These are phyloP conservation scores for Trichonephila inaurata DNA, from an alignment of 1,140 invertebrate species.

Conservation along the genomic window DNA sequence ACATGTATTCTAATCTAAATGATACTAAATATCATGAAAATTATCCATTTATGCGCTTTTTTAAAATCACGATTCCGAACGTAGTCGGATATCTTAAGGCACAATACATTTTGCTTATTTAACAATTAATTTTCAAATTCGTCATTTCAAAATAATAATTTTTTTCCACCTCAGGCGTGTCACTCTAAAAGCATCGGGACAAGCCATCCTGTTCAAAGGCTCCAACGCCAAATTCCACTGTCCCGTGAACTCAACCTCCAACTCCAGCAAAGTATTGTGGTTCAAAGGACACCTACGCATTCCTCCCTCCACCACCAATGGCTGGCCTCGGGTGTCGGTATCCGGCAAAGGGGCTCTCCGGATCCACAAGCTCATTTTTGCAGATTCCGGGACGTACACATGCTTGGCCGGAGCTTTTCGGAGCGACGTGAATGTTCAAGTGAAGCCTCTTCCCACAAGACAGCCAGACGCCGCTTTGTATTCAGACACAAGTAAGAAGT, in stretches of 20 bases:
- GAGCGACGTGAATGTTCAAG: constrained; percentile 52
- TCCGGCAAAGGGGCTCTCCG: constrained; percentile 85
- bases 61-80: no score
- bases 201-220: constrained; percentile 91
- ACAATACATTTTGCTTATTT: no score
- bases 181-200: constrained; percentile 86
- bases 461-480: constrained; percentile 23
- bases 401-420: constrained; percentile 82
- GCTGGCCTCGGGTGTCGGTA: constrained; percentile 59
- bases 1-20: no score
- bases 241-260: constrained; percentile 81
- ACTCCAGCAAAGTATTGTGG: constrained; percentile 61
- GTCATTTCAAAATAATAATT: no score
- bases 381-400: constrained; percentile 90
- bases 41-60: no score
- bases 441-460: constrained; percentile 67
- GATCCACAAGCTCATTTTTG: constrained; percentile 88
- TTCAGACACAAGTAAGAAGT: constrained; percentile 47
- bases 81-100: no score
- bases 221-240: constrained; percentile 94
- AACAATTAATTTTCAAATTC: no score
- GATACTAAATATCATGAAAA: no score
- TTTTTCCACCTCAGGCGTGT: constrained; percentile 21
- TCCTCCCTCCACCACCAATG: constrained; percentile 58
- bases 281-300: constrained; percentile 67